A percentile compares a stretch with the other conserved stretches of the same genome.
Evolutionary conservation across 2,888 invertebrate species (phyloP).

Genomic region (Cryptocephalus primarius): DNA sequence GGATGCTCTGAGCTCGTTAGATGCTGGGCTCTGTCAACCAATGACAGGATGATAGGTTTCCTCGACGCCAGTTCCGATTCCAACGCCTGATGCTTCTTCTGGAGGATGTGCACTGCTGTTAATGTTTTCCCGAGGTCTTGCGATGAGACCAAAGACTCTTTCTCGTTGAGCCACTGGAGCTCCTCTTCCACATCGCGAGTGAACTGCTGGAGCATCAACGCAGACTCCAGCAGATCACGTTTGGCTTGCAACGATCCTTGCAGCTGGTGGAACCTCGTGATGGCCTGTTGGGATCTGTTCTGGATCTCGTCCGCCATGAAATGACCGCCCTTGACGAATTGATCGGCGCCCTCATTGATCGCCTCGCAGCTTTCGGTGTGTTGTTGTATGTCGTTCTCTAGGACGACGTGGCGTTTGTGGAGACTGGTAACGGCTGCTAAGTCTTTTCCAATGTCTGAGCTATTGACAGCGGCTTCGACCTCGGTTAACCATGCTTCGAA

Average conservation of each 20-base stretch:
- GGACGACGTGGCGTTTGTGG: conserved; percentile 63
- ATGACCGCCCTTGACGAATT: conserved; percentile 69
- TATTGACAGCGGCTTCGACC: conserved; percentile 57
- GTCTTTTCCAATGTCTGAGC: conserved; percentile 78
- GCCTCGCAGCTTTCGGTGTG: conserved; percentile 75
- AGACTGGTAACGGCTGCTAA: conserved; percentile 76
- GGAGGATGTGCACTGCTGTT: conserved; percentile 73
- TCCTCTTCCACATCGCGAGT: conserved; percentile 89
- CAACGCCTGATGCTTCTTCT: conserved; percentile 87
- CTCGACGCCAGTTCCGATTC: conserved; percentile 83
- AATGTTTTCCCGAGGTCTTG: conserved; percentile 51
- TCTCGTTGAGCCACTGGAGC: conserved; percentile 77
- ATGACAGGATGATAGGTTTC: conserved; percentile 69
- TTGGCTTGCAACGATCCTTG: conserved; percentile 86
- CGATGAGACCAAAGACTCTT: conserved; percentile 59
- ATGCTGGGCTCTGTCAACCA: conserved; percentile 62
- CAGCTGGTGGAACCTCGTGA: conserved; percentile 48
- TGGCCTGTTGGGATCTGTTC: conserved; percentile 54
- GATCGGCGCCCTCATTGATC: conserved; percentile 67
- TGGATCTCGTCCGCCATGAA: conserved; percentile 85
- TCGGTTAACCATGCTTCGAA: conserved; percentile 91
- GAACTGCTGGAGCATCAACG: conserved; percentile 79
- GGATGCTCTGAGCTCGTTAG: conserved; percentile 81
- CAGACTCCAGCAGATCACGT: conserved; percentile 85
- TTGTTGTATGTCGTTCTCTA: conserved; percentile 79